phyloP scores from a whole-genome alignment of 2,888 invertebrate species.

The Calameuta idolon region DNA sequence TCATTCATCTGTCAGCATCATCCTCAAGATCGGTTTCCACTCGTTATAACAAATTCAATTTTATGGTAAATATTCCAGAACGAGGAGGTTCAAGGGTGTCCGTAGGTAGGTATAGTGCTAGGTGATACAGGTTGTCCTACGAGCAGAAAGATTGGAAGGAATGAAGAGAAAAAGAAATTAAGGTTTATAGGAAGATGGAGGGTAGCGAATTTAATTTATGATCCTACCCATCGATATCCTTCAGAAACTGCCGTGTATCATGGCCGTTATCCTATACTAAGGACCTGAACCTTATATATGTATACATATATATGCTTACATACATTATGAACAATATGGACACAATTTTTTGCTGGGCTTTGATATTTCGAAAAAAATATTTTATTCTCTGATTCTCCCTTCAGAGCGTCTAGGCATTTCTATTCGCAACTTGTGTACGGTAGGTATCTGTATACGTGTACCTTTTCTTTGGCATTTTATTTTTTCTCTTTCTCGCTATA shows the following conservation, averaged over 20 bases:
- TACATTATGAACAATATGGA: slow-evolving; percentile 13
- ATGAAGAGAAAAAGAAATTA: neutral
- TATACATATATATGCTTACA: slow-evolving; percentile 3
- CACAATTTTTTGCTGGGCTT: neutral
- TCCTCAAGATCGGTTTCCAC: slow-evolving; percentile 45
- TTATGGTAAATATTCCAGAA: slow-evolving; percentile 61
- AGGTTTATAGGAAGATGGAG: slow-evolving; percentile 4
- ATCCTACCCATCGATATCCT: slow-evolving; percentile 34
- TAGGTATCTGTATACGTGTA: neutral
- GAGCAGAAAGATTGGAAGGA: neutral
- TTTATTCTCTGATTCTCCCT: neutral
- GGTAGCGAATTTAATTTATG: slow-evolving; percentile 54
- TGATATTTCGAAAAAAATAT: neutral
- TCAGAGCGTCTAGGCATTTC: neutral
- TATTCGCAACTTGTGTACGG: neutral
- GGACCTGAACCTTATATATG: neutral
- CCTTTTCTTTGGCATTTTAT: neutral
- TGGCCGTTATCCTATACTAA: too few species aligned
- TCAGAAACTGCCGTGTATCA: neutral
- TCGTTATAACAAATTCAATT: slow-evolving; percentile 63
- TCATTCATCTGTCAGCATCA: slow-evolving; percentile 19
- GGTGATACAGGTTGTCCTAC: neutral
- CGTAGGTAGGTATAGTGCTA: neutral
- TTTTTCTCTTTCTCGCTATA: neutral
- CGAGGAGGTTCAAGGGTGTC: slow-evolving; percentile 22